Percentiles rank a stretch among this genome's conserved stretches.
These are phyloP conservation scores for Prunella strophiata DNA, from an alignment of 2,797 vertebrate genomes.

Conservation along the genomic window DNA sequence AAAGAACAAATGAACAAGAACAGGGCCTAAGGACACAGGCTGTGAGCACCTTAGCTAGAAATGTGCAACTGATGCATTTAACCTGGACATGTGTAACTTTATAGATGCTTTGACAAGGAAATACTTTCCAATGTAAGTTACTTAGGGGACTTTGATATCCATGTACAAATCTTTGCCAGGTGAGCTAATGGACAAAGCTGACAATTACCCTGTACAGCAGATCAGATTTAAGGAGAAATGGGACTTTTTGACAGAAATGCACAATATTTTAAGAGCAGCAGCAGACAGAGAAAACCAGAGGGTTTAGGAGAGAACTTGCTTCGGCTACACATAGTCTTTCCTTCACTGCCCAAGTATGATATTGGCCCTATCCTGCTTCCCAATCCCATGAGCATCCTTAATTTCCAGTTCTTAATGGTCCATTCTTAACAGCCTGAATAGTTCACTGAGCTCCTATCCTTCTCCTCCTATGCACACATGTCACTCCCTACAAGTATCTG, in stretches of 20 bases:
- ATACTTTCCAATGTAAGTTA: neutral
- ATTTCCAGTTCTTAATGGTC: neutral
- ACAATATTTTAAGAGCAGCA: neutral
- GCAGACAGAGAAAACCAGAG: neutral
- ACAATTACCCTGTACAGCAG: neutral
- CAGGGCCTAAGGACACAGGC: neutral
- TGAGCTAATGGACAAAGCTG: neutral
- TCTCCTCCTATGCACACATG: neutral
- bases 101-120: neutral
- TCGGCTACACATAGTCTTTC: neutral
- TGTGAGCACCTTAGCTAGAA: neutral
- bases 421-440: neutral
- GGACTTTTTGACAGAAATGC: neutral
- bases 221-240: neutral
- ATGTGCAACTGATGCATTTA: neutral
- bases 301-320: neutral
- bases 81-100: neutral
- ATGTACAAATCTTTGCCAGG: neutral
- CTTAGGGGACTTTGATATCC: neutral
- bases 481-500: neutral
- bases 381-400: neutral
- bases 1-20: neutral
- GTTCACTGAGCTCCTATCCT: neutral
- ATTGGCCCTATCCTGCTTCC: neutral
- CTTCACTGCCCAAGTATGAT: neutral